Percentiles rank a stretch among this genome's conserved stretches.
phyloP scores from a whole-genome alignment of 2,888 invertebrate genomes.

The Chrysotoxum bicinctum region DNA sequence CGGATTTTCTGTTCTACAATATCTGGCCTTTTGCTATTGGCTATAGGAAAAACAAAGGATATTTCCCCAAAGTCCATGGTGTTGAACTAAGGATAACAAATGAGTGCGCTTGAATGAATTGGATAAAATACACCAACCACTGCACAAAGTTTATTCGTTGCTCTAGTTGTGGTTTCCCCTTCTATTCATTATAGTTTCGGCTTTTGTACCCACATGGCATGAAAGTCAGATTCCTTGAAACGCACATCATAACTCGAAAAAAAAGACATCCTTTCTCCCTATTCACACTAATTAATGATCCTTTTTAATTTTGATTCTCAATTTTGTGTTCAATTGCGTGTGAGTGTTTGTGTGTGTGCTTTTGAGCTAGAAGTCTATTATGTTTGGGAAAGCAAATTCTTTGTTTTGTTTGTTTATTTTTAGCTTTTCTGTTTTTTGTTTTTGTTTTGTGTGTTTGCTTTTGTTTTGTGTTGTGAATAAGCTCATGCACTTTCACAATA shows the following conservation, averaged over 20 bases:
- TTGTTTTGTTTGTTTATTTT: conserved; percentile 4
- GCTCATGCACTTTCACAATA: conserved; percentile 48
- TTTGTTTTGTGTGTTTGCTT: conserved; percentile 15
- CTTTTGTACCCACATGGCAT: neutral
- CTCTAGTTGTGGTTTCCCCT: neutral
- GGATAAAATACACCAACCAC: conserved; percentile 23
- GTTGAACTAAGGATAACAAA: conserved; percentile 23
- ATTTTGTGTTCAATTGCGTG: conserved; percentile 13
- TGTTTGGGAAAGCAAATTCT: neutral
- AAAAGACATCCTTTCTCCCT: conserved; percentile 12
- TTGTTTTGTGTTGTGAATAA: conserved; percentile 12
- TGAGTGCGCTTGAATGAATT: conserved; percentile 48
- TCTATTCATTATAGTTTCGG: conserved; percentile 38
- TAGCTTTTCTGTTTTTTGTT: neutral
- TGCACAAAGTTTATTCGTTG: conserved; percentile 29
- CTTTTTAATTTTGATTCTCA: neutral
- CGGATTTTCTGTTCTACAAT: neutral
- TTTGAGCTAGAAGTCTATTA: neutral
- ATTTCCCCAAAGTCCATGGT: conserved; percentile 29
- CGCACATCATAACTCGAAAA: neutral
- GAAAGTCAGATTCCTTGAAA: neutral
- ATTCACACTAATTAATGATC: conserved; percentile 31
- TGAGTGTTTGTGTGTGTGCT: conserved; percentile 19
- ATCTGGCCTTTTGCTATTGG: neutral
- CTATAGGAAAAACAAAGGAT: conserved; percentile 30